Base-by-base conservation (phyloP, 1,140 invertebrate species). In the Melitaea cinxia region DNA sequence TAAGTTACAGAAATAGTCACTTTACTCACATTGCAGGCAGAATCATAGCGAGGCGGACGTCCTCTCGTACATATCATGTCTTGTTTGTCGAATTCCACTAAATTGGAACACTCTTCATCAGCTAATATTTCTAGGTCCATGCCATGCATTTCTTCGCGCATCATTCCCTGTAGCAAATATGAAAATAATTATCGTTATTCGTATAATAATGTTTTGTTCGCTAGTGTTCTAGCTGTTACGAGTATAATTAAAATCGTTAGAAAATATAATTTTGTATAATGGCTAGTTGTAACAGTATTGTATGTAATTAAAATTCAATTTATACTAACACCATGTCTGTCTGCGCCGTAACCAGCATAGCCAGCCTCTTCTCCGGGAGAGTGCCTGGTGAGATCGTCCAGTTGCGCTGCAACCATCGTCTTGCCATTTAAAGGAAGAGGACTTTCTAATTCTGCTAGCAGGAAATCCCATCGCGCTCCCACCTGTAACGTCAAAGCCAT, bases 31-130 rank as follows among this genome's bases (percentile, higher is more conserved):
- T 86, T 89, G 45, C 87, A 89, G 35, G 85, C 88, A 0, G 83
- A 81, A 66, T 90, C 88, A 28, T 53, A 74, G 7, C 77, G 62
- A 0, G 84, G 84, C 12, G 74, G 59, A 1, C 73, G 70, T 12
- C 88, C 88, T 17, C 60, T 73, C 0, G 79, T 69, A 45, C 85
- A 90, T 3, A 88, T 21, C 88, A 88, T 88, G 74, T 86, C 82
- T 23, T 76, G 12, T 0, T 57, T 2, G 50, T 81, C 75, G 73
- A 71, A 88, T 56, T 88, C 79, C 45, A 58, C 37, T 28, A 89
- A 64, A 4, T 63, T 68, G 5, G 65, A 9, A 65, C 85, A 88
- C 5, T 61, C 68, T 1, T 68, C 56, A 47, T 88, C 71, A 4
- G 72, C 15, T 24, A 78, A 61, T 4, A 77, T 55, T 10, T 72